Percentiles rank a stretch among this genome's conserved stretches.
Evolutionary conservation across 2,797 vertebrate species (phyloP).

Genomic region (Meriones psammophilus): DNA sequence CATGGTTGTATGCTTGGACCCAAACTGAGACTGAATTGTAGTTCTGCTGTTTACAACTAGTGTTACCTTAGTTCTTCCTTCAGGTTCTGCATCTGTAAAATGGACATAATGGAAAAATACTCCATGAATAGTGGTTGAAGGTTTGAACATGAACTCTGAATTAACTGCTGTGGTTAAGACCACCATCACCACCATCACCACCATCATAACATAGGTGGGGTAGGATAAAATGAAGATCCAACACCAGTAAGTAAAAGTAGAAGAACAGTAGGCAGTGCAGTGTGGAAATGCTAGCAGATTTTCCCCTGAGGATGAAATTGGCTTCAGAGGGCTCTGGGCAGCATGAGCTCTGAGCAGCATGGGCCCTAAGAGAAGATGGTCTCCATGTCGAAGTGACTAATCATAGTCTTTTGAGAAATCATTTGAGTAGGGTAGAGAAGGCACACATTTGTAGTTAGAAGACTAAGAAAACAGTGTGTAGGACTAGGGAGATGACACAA

Average conservation of each 20-base stretch:
- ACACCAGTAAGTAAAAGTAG: neutral
- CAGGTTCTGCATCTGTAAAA: slow-evolving; percentile 41
- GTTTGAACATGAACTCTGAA: neutral
- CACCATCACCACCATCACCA: neutral
- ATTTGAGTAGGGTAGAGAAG: neutral
- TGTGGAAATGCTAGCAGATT: neutral
- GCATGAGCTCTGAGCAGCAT: neutral
- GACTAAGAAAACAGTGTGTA: neutral
- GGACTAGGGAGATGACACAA: neutral
- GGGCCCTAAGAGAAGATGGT: slow-evolving; percentile 16
- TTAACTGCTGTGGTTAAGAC: neutral
- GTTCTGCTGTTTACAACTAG: neutral
- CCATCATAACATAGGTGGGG: neutral
- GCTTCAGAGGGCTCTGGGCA: neutral
- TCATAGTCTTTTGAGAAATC: neutral
- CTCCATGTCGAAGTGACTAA: slow-evolving; percentile 16
- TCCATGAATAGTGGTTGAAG: neutral
- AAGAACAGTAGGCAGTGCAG: neutral
- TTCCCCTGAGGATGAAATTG: neutral
- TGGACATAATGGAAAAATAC: neutral
- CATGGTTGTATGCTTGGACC: neutral
- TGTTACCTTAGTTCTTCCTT: neutral
- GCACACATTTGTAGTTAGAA: neutral
- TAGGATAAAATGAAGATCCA: neutral
- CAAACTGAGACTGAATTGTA: neutral